Base-by-base conservation (phyloP, 2,113 vertebrate species). In the Cyanoderma ruficeps region DNA sequence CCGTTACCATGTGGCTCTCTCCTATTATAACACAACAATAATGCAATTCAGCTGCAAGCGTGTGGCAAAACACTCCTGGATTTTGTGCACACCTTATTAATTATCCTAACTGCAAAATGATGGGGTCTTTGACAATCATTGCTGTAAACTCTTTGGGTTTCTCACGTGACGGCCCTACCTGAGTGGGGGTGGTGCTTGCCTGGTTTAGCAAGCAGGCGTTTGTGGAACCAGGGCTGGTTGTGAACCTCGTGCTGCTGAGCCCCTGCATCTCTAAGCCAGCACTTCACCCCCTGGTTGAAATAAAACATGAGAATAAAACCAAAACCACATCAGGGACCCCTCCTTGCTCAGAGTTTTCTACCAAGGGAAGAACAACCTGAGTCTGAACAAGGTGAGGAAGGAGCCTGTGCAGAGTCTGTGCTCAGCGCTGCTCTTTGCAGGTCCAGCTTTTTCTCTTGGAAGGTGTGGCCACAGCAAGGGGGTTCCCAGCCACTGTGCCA, bases 51-150 rank as follows among this genome's bases (percentile, higher is more conserved):
- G 41, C 91, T 68, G 87, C 69, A 96, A 96, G 75, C 68, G 15
- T 84, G 89, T 95, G 94, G 78, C 78, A 67, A 96, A 97, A 94
- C 94, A 94, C 89, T 81, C 81, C 25, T 63, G 22, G 76, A 87
- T 89, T 96, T 78, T 57, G 77, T 84, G 91, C 93, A 87, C 94
- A 96, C 95, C 95, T 96, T 96, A 96, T 96, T 97, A 96, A 96
- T 96, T 97, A 97, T 93, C 79, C 93, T 96, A 96, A 96, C 95
- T 84, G 87, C 87, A 89, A 97, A 95, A 96, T 96, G 94, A 96
- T 72, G 94, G 96, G 83, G 44, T 97, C 94, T 93, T 87, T 97
- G 87, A 92, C 94, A 97, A 72, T 75, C 35, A 4, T 93, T 95
- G 93, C 87, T 94, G 52, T 87, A 92, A 95, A 89, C 83, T 79